These are phyloP conservation scores for Odontocerum albicorne DNA, from an alignment of 2,888 invertebrate genomes.

Conservation along the genomic window DNA sequence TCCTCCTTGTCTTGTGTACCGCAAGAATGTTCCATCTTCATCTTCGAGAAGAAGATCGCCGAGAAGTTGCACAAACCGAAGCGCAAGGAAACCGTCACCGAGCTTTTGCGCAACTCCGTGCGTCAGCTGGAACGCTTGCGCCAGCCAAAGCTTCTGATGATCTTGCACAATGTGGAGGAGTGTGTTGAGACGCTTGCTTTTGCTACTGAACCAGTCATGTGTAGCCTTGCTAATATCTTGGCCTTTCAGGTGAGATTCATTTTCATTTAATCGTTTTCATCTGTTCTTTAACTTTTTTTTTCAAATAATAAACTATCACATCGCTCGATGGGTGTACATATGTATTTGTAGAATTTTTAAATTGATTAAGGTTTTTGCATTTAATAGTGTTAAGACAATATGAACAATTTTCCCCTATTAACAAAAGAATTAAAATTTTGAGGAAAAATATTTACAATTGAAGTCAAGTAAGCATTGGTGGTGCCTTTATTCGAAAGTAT, in stretches of 20 bases:
- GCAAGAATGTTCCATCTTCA: constrained; percentile 91
- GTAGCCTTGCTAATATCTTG: constrained; percentile 86
- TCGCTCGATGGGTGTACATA: background rate
- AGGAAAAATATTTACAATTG: no score
- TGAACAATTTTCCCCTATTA: no score
- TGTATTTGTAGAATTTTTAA: background rate
- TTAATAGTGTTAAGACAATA: no score
- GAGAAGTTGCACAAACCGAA: constrained; percentile 93
- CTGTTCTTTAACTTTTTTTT: background rate
- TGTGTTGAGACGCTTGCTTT: constrained; percentile 88
- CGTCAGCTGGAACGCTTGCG: constrained; percentile 78
- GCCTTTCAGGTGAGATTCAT: constrained; percentile 73
- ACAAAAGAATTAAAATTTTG: no score
- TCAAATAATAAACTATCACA: background rate
- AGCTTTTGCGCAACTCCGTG: constrained; percentile 79
- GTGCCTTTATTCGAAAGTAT: no score
- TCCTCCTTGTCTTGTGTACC: constrained; percentile 4
- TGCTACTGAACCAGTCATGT: constrained; percentile 89
- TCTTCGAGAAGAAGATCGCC: constrained; percentile 90
- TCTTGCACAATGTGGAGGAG: constrained; percentile 76
- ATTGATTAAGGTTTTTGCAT: no score
- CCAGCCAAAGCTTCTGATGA: constrained; percentile 80
- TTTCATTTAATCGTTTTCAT: background rate
- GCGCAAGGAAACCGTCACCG: constrained; percentile 88
- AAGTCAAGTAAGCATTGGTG: no score